A percentile compares a stretch with the other conserved stretches of the same genome.
phyloP scores from a whole-genome alignment of 2,113 vertebrate genomes.

The Puffinus mauretanicus region DNA sequence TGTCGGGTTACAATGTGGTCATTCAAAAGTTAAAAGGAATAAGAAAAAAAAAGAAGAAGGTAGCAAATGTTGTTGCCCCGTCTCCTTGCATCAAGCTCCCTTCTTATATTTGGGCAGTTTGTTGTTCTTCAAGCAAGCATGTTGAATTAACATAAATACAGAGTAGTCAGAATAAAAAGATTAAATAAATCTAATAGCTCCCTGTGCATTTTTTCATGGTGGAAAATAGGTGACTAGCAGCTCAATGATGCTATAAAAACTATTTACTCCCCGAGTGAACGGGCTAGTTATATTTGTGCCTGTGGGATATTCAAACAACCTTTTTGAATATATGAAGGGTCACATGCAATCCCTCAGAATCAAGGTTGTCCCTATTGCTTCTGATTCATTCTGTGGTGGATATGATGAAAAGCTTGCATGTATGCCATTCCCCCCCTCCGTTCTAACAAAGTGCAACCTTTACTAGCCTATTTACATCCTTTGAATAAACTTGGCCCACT shows the following conservation, averaged over 20 bases:
- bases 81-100: not conserved
- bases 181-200: not conserved
- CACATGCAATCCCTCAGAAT: not conserved
- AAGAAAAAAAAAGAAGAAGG: not conserved
- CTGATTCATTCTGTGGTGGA: not conserved
- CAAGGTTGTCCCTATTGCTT: not conserved
- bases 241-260: not conserved
- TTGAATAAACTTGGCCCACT: not conserved
- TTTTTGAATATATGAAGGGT: not conserved
- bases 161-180: not conserved
- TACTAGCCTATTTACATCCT: not conserved
- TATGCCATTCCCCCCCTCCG: rapidly evolving
- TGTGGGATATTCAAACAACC: not conserved
- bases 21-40: not conserved
- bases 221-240: not conserved
- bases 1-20: not conserved
- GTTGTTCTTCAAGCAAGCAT: not conserved
- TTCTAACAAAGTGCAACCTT: not conserved
- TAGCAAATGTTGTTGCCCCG: not conserved
- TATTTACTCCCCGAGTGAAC: not conserved
- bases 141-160: not conserved
- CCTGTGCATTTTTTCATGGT: not conserved
- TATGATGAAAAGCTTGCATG: not conserved
- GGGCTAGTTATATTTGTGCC: not conserved
- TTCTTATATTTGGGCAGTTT: not conserved